phyloP scores from a whole-genome alignment of 2,113 vertebrate species.

The Melanocharis versteri region DNA sequence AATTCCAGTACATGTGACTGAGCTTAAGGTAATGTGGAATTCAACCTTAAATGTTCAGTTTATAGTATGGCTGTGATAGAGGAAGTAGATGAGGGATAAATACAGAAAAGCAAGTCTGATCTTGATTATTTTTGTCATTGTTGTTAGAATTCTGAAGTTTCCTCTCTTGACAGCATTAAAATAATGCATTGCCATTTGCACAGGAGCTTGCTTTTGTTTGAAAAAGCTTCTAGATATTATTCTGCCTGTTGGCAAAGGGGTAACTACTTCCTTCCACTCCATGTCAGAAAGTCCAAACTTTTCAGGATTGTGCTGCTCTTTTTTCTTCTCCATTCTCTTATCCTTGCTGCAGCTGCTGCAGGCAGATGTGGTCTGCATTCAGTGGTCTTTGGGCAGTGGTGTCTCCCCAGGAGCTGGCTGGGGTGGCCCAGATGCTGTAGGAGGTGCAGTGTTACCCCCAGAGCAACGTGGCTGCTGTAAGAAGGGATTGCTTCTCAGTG shows the following conservation, averaged over 20 bases:
- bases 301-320: neutral
- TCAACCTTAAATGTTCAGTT: neutral
- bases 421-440: fast-evolving
- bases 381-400: fast-evolving
- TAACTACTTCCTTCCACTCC: neutral
- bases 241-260: neutral
- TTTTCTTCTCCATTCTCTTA: fast-evolving
- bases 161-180: neutral
- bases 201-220: neutral
- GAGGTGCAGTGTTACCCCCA: neutral
- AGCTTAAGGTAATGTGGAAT: neutral
- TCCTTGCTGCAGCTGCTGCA: neutral
- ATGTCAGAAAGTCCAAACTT: neutral
- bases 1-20: neutral
- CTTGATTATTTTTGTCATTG: neutral
- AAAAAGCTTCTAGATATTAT: neutral
- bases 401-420: neutral
- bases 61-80: neutral
- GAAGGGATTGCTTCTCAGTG: neutral
- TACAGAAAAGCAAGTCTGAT: neutral
- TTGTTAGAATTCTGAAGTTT: neutral
- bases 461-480: fast-evolving
- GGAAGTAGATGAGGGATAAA: neutral
- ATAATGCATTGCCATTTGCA: neutral
- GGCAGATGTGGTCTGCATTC: neutral